Evolutionary conservation across 2,797 vertebrate species (phyloP), one percentile per base, ranked within the genome.

Genomic region (Strix occidentalis): DNA sequence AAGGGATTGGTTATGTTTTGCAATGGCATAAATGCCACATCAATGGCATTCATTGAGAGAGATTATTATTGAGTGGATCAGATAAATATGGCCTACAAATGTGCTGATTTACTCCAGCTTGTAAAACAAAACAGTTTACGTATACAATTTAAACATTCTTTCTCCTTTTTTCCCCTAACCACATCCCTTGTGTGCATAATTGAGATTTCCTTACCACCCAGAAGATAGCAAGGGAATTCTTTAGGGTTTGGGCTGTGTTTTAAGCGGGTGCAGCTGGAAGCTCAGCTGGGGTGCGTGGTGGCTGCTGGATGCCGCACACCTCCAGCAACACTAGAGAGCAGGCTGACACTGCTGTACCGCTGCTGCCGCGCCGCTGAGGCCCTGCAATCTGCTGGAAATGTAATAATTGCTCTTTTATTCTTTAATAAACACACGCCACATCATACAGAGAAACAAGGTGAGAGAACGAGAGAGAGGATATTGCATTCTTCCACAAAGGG

Each of bases 71-170:
- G 95, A 97, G 97, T 78, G 92, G 86, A 97, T 97, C 96, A 93
- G 96, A 98, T 98, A 98, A 98, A 98, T 98, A 97, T 98, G 98
- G 98, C 93, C 96, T 97, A 98, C 99, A 98, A 98, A 98, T 98
- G 98, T 98, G 97, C 96, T 97, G 97, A 97, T 98, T 98, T 98
- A 96, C 90, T 97, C 97, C 98, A 97, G 98, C 97, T 97, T 98
- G 97, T 97, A 97, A 98, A 97, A 97, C 97, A 98, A 98, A 98
- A 98, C 98, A 98, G 96, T 97, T 98, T 98, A 97, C 96, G 96
- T 97, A 94, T 91, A 97, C 98, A 98, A 97, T 98, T 97, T 97
- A 97, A 98, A 97, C 97, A 97, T 97, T 98, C 98, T 97, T 98
- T 96, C 95, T 96, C 93, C 90, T 80, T 75, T 72, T 64, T 94